These are phyloP conservation scores for Pocillopora grandis DNA, from an alignment of 92 coral and sea anemone species.

Conservation along the genomic window DNA sequence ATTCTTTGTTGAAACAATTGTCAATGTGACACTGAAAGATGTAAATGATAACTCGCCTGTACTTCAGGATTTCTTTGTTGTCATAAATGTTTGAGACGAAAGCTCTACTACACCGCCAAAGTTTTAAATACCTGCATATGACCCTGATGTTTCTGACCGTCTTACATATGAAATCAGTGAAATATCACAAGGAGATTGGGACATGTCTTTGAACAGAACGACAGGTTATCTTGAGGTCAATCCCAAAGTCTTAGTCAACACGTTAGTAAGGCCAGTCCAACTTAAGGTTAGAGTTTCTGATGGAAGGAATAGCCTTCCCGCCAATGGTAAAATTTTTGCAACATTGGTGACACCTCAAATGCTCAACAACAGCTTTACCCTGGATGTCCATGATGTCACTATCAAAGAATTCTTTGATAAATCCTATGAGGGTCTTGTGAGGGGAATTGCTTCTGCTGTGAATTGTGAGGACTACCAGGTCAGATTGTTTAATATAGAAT, in stretches of 20 bases:
- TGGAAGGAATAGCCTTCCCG: constrained; percentile 55
- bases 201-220: constrained; percentile 54
- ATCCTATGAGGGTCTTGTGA: constrained; percentile 63
- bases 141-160: constrained; percentile 83
- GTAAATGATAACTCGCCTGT: constrained; percentile 88
- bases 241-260: constrained; percentile 71
- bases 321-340: constrained; percentile 76
- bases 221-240: constrained; percentile 82
- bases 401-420: constrained; percentile 67
- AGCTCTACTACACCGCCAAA: constrained; percentile 69
- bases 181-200: constrained; percentile 71
- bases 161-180: constrained; percentile 49
- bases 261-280: constrained; percentile 43
- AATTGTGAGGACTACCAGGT: constrained; percentile 66
- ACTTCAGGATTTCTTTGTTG: constrained; percentile 79
- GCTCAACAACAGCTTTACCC: constrained; percentile 62
- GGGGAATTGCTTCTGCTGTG: constrained; percentile 50
- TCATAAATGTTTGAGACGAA: constrained; percentile 75
- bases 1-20: constrained; percentile 68
- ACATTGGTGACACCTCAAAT: constrained; percentile 78
- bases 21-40: constrained; percentile 65
- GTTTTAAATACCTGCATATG: constrained; percentile 86
- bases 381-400: constrained; percentile 73
- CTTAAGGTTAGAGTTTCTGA: constrained; percentile 75
- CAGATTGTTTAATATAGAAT: constrained; percentile 74